phyloP scores from a whole-genome alignment of 2,888 invertebrate species.

The Leptinotarsa peninsularis region DNA sequence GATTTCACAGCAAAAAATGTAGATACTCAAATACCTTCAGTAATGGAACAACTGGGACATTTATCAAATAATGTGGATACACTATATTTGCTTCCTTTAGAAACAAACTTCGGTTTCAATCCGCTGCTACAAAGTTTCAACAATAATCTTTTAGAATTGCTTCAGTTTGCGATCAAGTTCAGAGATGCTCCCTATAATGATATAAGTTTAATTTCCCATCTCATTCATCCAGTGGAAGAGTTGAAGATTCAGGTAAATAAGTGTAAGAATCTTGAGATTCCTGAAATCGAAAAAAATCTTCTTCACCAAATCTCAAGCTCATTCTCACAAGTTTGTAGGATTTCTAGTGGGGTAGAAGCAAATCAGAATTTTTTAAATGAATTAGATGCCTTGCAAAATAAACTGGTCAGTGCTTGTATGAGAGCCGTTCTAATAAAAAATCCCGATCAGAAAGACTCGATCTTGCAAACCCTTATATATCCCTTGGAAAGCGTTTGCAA shows the following conservation, averaged over 20 bases:
- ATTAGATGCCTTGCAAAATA: slow-evolving; percentile 59
- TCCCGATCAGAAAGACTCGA: slow-evolving; percentile 52
- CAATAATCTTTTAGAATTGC: slow-evolving; percentile 52
- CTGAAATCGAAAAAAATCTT: slow-evolving; percentile 55
- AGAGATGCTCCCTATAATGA: slow-evolving; percentile 56
- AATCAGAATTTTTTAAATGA: slow-evolving; percentile 52
- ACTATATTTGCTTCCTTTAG: background rate
- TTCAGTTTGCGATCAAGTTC: slow-evolving; percentile 56
- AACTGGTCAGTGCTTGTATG: slow-evolving; percentile 61
- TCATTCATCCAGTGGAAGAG: slow-evolving; percentile 57
- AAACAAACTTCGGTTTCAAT: slow-evolving; percentile 50
- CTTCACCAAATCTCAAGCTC: slow-evolving; percentile 55
- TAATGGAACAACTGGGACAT: background rate
- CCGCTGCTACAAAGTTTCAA: slow-evolving; percentile 56
- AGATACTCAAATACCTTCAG: background rate
- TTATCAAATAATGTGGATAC: background rate
- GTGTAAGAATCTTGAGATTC: slow-evolving; percentile 50
- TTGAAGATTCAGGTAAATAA: slow-evolving; percentile 53
- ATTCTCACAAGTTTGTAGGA: slow-evolving; percentile 50
- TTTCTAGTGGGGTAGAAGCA: slow-evolving; percentile 30
- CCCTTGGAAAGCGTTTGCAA: slow-evolving; percentile 61
- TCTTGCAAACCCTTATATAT: slow-evolving; percentile 58
- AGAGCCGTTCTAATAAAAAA: slow-evolving; percentile 58
- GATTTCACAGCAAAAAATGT: background rate
- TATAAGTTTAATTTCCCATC: slow-evolving; percentile 53